Evolutionary conservation across 1,140 invertebrate species (phyloP).

Genomic region (Frieseomelitta varia): DNA sequence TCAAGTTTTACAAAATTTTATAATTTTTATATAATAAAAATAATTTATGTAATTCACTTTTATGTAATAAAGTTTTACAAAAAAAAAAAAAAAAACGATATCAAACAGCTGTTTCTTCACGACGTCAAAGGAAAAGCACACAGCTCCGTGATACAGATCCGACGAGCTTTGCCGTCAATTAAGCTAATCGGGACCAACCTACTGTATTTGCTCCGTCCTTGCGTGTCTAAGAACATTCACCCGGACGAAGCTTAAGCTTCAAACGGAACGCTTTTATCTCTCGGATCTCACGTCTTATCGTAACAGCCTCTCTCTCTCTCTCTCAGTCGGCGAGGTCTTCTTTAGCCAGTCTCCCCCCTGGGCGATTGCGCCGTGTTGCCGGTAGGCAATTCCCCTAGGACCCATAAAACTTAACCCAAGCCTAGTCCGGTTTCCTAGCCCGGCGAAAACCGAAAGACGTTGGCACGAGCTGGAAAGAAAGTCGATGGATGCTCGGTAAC

Average conservation of each 20-base stretch:
- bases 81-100: no score
- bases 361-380: not conserved
- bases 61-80: no score
- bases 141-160: no score
- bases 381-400: not conserved
- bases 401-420: constrained; percentile 12
- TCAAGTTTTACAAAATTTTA: no score
- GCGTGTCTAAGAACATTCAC: not conserved
- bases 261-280: constrained; percentile 13
- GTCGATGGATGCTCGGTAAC: not conserved
- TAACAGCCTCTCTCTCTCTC: not conserved
- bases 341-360: not conserved
- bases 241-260: not conserved
- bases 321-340: not conserved
- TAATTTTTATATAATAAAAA: no score
- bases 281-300: constrained; percentile 8
- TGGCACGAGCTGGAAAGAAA: not conserved
- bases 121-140: no score
- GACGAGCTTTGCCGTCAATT: not conserved
- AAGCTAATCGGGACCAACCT: not conserved
- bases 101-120: no score
- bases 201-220: not conserved
- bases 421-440: not conserved
- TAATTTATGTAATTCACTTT: no score
- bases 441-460: no score